A percentile compares a stretch with the other conserved stretches of the same genome.
phyloP scores from a whole-genome alignment of 1,140 invertebrate species.

The Pissodes strobi region DNA sequence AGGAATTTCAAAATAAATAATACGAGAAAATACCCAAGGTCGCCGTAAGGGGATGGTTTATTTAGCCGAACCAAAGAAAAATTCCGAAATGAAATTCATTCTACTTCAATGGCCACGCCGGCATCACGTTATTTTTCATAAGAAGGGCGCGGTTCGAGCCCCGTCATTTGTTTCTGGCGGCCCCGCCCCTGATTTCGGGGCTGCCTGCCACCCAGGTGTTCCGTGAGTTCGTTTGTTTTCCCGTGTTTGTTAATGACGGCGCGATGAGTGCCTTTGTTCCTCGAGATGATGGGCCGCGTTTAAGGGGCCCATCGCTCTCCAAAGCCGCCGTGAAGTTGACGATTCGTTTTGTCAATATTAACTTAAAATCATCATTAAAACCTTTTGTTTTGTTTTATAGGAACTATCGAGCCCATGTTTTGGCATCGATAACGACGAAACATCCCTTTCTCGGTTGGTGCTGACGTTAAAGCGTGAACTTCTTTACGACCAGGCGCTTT shows the following conservation, averaged over 20 bases:
- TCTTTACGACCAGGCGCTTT: no score
- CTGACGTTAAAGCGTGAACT: no score
- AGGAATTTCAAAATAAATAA: no score
- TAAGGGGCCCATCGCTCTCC: constrained; percentile 42
- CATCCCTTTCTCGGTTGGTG: no score
- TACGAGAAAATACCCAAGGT: no score
- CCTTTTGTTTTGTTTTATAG: not conserved
- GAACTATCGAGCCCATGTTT: no score
- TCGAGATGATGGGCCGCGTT: constrained; percentile 32
- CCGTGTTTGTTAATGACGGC: constrained; percentile 55
- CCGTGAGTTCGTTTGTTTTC: constrained; percentile 54
- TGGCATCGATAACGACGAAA: no score
- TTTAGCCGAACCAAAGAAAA: no score
- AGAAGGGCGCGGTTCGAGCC: not conserved
- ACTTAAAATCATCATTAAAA: not conserved
- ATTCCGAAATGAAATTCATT: not conserved
- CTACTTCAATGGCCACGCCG: constrained; percentile 2
- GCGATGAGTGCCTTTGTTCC: constrained; percentile 53
- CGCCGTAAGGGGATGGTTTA: no score
- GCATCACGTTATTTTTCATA: no score
- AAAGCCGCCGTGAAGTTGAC: no score
- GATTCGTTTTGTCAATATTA: not conserved
- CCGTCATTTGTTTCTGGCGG: no score
- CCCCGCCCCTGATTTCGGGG: constrained; percentile 24
- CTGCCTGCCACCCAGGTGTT: constrained; percentile 54